Base-by-base conservation (phyloP, 2,113 vertebrate genomes). In the Rhizomys pruinosus region DNA sequence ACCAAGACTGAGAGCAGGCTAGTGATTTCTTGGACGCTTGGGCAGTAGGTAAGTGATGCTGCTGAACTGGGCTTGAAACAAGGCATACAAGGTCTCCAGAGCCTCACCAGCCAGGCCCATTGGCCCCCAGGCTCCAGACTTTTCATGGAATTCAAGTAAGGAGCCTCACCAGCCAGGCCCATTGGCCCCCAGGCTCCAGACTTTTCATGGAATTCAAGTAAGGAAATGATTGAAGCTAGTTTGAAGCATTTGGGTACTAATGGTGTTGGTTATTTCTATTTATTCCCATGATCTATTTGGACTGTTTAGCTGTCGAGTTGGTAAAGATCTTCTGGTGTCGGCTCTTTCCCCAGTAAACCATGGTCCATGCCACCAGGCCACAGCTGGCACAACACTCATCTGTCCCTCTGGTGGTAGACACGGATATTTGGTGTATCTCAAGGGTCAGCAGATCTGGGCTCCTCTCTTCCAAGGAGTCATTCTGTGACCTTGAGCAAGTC, bases 1-100 rank as follows among this genome's bases (percentile, higher is more conserved):
- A 84, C 88, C 93, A 96, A 97, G 93, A 71, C 63, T 82, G 96
- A 95, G 95, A 96, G 95, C 88, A 71, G 93, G 94, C 88, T 94
- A 87, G 92, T 84, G 93, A 93, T 80, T 94, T 80, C 88, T 87
- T 1, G 15, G 68, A 87, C 39, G 17, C 90, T 73, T 22, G 80
- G 74, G 32, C 64, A 84, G 59, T 96, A 96, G 97, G 97, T 97
- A 96, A 97, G 96, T 94, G 66, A 88, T 9, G 15, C 80, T 12
- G 25, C n/a, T 20, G 55, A 71, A 20, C 25, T 10, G 29, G 92
- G 63, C 84, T 73, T 69, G 71, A 80, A 86, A 27, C 15, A 16
- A 37, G 23, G 79, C 22, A 37, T 1, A 1, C 1, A 6, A 10
- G 0, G 4, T 61, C 39, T 32, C 44, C 0, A 2, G 5, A 5